A percentile compares a stretch with the other conserved stretches of the same genome.
Evolutionary conservation across 1,140 invertebrate genomes (phyloP).

Genomic region (Drosophila repleta): DNA sequence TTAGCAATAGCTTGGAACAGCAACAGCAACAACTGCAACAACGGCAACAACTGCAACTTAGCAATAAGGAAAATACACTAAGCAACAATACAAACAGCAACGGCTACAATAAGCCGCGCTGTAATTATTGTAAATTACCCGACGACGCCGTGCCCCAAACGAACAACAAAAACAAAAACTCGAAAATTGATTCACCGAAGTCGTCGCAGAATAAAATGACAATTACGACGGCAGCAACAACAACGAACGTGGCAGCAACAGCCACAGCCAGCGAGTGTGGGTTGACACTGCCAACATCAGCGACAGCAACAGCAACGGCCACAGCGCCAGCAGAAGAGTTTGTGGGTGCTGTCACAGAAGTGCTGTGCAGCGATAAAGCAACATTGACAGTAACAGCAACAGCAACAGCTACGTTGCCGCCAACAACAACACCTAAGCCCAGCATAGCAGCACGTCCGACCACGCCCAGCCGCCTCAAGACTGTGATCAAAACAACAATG

Average conservation of each 20-base stretch:
- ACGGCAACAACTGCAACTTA: conserved; percentile 60
- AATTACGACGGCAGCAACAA: conserved; percentile 74
- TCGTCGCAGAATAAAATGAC: conserved; percentile 81
- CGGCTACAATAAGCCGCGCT: conserved; percentile 68
- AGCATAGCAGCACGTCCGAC: conserved; percentile 74
- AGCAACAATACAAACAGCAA: conserved; percentile 48
- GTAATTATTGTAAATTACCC: conserved; percentile 82
- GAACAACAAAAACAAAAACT: conserved; percentile 61
- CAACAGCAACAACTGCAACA: conserved; percentile 46
- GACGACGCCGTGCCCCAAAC: conserved; percentile 77
- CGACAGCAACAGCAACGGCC: conserved; percentile 35
- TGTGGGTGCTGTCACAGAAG: conserved; percentile 79
- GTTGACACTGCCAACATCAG: conserved; percentile 51
- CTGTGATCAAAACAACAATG: conserved; percentile 84
- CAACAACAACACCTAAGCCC: conserved; percentile 66
- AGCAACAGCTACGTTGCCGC: not conserved
- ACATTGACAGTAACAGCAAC: conserved; percentile 64
- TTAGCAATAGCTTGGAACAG: conserved; percentile 78
- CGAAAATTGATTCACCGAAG: conserved; percentile 77
- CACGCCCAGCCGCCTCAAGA: conserved; percentile 82
- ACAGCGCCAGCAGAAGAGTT: conserved; percentile 52
- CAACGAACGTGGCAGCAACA: conserved; percentile 52
- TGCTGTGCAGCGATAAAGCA: conserved; percentile 76
- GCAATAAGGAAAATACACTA: conserved; percentile 81
- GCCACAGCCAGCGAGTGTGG: conserved; percentile 66